Base-by-base conservation (phyloP, 2,113 vertebrate species). In the Melanotaenia duboulayi region DNA sequence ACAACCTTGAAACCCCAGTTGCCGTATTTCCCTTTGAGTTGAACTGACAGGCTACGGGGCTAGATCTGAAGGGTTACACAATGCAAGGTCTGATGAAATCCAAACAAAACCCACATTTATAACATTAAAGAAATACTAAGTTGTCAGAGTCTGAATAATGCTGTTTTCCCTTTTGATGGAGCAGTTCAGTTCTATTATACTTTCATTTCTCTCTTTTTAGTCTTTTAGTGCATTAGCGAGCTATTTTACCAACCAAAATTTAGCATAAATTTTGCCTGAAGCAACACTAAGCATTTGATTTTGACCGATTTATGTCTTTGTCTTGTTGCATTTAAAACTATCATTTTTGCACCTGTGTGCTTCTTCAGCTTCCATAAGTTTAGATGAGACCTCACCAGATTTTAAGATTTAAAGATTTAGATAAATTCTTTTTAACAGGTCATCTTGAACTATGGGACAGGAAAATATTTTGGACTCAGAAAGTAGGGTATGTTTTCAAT, bases 71-170 rank as follows among this genome's bases (percentile, higher is more conserved):
- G 42, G 32, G 20, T 64, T 68, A 28, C 40, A 76, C 16, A 11
- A 62, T 49, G 37, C 16, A 32, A 48, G 42, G 64, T 62, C 55
- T 63, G 42, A 37, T 62, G 46, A 76, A 75, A 78, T 65, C 58
- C 62, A 75, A 87, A 81, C 62, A 84, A 70, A 82, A 58, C 39
- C 4, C 40, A 77, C n/a, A 58, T 66, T 81, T 75, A 70, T 39
- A 69, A 66, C 51, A 32, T 57, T 3, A 55, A 11, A 60, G 54
- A 54, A 58, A 65, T 39, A 25, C 28, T 58, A 66, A 49, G 25
- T 60, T 44, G 40, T 59, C 50, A 44, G 28, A 54, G 13, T 61
- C 61, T 68, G 55, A 82, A 58, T 22, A 46, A n/a, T 56, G 60
- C 49, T 48, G 24, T 52, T 64, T 68, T 71, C 44, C 60, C 40